Conservation (phyloP, 2,888 invertebrate genomes). For the Lymantria dispar region DNA sequence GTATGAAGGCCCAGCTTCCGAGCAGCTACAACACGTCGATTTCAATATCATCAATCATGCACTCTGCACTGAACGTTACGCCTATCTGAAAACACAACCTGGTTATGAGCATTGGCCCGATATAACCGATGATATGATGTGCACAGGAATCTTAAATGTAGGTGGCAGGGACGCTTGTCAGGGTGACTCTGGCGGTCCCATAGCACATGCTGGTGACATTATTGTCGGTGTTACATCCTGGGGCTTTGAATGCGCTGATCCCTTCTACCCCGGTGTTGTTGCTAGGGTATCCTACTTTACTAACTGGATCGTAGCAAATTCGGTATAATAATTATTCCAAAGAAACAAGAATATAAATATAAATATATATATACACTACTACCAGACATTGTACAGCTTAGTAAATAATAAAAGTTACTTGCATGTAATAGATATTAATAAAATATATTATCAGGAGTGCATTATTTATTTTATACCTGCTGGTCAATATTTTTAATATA, state of each 20-base stretch:
- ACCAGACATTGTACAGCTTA: too few relatives aligned
- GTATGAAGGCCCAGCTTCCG: background rate
- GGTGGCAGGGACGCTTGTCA: slow-evolving; percentile 62
- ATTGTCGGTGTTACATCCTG: slow-evolving; percentile 49
- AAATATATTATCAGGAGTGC: too few relatives aligned
- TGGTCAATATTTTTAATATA: too few relatives aligned
- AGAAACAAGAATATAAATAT: too few relatives aligned
- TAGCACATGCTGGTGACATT: slow-evolving; percentile 42
- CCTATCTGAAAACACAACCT: slow-evolving; percentile 26
- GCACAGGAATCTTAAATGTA: slow-evolving; percentile 42
- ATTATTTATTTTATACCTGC: too few relatives aligned
- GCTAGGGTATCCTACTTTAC: slow-evolving; percentile 38
- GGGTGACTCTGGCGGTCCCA: slow-evolving; percentile 80
- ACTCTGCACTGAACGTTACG: slow-evolving; percentile 44
- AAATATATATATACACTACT: too few relatives aligned
- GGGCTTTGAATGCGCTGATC: slow-evolving; percentile 36
- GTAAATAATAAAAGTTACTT: too few relatives aligned
- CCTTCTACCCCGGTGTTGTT: slow-evolving; percentile 43
- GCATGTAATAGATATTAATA: too few relatives aligned
- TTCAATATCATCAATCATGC: slow-evolving; percentile 42
- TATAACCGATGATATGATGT: slow-evolving; percentile 40
- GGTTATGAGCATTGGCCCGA: slow-evolving; percentile 27
- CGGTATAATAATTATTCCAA: background rate
- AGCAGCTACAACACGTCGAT: slow-evolving; percentile 28
- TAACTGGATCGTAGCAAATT: slow-evolving; percentile 44